Base-by-base conservation (phyloP, 1,140 invertebrate species). In the Drosophila sechellia region DNA sequence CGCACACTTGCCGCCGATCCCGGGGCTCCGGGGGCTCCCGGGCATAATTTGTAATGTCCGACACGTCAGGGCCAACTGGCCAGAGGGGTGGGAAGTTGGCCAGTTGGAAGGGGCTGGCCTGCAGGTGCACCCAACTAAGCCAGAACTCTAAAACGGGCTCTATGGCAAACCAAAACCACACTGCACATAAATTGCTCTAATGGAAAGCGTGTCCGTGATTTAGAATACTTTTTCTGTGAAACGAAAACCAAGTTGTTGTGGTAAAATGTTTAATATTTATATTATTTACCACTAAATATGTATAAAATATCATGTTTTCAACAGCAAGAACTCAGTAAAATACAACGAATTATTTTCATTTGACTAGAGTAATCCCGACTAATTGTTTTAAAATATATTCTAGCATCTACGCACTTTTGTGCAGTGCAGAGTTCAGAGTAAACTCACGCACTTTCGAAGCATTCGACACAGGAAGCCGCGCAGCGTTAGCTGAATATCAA, bases 31-130 rank as follows among this genome's bases (percentile, higher is more conserved):
- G 49, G 60, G 49, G 63, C 79, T 81, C 61, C 83, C 86, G 84
- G 84, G 71, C 79, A 87, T 89, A 87, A 87, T 87, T 87, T 87
- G 83, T 87, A 87, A 87, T 87, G 84, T 87, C 79, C 79, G 66
- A 87, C 83, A 87, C 83, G 83, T 89, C 84, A 83, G 59, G 56
- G 71, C 37, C 61, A 48, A 15, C 49, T 45, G 22, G 35, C 35
- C 37, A 42, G 37, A 8, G 46, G 46, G 43, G 45, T 39, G 42
- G 25, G 57, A 45, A 43, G 37, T 15, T 37, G 42, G 59, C 4
- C 5, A 35, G 13, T 25, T 31, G 22, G 17, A 20, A 37, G 25
- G 20, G 42, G 34, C 25, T 4, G 25, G 25, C 56, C 53, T 83
- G 76, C 79, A 84, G 69, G 83, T 86, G 83, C 75, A 70, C 34